Evolutionary conservation across 35 echinoderm and acorn worm genomes (phyloP).

Genomic region (Strongylocentrotus purpuratus): DNA sequence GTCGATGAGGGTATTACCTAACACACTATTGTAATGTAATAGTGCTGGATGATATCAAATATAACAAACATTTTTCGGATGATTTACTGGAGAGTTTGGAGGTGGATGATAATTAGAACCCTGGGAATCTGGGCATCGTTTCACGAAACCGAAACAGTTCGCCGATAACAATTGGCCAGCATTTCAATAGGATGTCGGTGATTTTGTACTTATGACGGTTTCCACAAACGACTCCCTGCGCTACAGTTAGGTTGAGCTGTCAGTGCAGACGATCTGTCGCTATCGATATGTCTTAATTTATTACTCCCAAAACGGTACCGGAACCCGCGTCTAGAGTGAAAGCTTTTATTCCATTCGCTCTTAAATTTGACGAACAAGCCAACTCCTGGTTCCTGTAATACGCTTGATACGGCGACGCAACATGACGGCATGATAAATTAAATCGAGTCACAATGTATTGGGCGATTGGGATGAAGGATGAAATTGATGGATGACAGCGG

Average conservation of each 20-base stretch:
- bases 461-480: neutral
- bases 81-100: neutral
- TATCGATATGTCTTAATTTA: neutral
- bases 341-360: constrained; percentile 17
- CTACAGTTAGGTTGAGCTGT: neutral
- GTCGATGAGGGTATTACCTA: no score
- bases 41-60: neutral
- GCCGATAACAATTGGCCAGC: no score
- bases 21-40: neutral
- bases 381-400: neutral
- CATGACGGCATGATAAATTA: neutral
- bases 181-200: no score
- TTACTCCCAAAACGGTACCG: neutral
- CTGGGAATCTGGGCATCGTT: neutral
- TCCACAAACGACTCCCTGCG: neutral
- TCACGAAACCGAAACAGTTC: no score
- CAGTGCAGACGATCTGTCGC: neutral
- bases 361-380: constrained; percentile 17
- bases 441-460: neutral
- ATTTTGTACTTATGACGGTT: no score
- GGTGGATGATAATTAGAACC: neutral
- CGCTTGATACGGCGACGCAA: neutral
- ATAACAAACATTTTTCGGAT: neutral
- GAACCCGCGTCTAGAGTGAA: neutral
- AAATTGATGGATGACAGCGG: neutral